phyloP scores from a whole-genome alignment of 2,113 vertebrate species.

The Dendropsophus ebraccatus region DNA sequence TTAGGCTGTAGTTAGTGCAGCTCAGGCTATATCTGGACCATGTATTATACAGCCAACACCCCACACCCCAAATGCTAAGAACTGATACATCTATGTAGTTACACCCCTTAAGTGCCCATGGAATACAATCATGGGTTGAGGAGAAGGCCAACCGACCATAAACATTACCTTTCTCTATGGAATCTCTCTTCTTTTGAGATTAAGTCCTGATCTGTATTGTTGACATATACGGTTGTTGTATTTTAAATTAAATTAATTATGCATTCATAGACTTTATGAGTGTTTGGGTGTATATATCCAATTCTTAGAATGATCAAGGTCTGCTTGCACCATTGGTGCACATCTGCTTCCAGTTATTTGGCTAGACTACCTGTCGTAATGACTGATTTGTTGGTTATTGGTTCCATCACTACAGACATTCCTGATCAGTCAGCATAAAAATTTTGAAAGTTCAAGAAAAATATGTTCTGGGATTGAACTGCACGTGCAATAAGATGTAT shows the following conservation, averaged over 20 bases:
- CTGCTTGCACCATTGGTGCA: not conserved
- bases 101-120: no score
- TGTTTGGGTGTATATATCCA: not conserved
- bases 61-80: no score
- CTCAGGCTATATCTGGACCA: no score
- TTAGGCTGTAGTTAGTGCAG: no score
- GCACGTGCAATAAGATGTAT: not conserved
- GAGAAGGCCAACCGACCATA: no score
- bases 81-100: no score
- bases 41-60: no score
- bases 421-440: not conserved
- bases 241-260: not conserved
- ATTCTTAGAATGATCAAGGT: not conserved
- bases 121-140: no score
- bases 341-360: slow-evolving; percentile 28
- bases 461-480: not conserved
- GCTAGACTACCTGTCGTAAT: not conserved
- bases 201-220: no score
- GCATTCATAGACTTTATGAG: not conserved
- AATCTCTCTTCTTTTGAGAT: no score
- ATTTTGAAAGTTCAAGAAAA: not conserved
- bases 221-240: not conserved
- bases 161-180: no score
- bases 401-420: slow-evolving; percentile 33
- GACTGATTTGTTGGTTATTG: slow-evolving; percentile 32